Evolutionary conservation across 2,113 vertebrate genomes (phyloP).

Genomic region (Chinchilla lanigera): DNA sequence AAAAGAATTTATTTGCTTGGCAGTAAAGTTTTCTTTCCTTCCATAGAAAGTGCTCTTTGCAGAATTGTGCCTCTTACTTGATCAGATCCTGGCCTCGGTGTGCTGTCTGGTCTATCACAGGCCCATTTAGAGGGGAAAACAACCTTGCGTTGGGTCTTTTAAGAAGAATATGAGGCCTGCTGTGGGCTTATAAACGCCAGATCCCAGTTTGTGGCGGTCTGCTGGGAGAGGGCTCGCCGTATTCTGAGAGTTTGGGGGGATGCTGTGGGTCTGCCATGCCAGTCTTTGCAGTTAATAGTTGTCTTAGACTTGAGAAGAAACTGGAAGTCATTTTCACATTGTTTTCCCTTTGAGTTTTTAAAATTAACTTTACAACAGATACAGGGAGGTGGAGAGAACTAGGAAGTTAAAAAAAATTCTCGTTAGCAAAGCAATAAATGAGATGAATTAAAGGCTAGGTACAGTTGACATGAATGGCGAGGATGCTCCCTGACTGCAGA

Average conservation of each 20-base stretch:
- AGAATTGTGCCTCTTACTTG: background rate
- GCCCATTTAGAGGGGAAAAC: background rate
- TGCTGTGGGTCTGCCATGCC: background rate
- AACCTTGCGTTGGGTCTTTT: background rate
- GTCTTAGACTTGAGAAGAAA: constrained; percentile 1
- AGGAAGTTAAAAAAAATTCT: background rate
- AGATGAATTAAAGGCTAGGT: background rate
- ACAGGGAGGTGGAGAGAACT: background rate
- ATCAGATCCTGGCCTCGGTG: background rate
- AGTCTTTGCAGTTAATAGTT: background rate
- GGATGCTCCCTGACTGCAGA: background rate
- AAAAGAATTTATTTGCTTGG: constrained; percentile 53
- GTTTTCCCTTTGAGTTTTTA: background rate
- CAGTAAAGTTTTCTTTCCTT: constrained; percentile 55
- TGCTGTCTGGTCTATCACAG: background rate
- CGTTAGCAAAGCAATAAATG: background rate
- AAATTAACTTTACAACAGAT: background rate
- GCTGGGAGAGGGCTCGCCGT: background rate
- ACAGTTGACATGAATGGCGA: background rate
- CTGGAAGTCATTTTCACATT: background rate
- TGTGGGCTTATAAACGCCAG: background rate
- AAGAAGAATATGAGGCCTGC: background rate
- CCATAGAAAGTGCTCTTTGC: constrained; percentile 49
- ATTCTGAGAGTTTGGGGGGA: background rate
- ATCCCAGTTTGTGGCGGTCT: background rate